Base-by-base conservation (phyloP, 2,888 invertebrate species). In the Alentia gelatinosa region DNA sequence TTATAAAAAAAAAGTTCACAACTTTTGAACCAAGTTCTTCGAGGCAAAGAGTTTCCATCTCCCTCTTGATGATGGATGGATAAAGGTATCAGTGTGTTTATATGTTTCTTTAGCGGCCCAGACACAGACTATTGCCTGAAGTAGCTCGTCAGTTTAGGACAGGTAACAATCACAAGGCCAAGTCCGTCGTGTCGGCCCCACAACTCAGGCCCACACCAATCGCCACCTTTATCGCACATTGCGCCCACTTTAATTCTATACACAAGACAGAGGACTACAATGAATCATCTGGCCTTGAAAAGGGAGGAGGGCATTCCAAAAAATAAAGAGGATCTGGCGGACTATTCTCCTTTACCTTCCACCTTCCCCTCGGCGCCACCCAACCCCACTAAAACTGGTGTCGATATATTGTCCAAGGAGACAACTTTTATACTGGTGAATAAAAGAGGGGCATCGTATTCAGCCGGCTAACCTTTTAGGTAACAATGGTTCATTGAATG, bases 401-500 rank as follows among this genome's bases (percentile, higher is more conserved):
- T 56, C 19, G 56, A 56, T 56, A 56, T 56, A 56, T 56, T 56
- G 56, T 56, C 56, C 56, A n/a, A 19, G 56, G 56, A 56, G 56
- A 56, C 56, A 56, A 56, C 56, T 56, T 56, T 56, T 56, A 56
- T 56, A n/a, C 56, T 19, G 19, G 23, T n/a, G 23, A 19, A 56
- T n/a, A 56, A 56, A 56, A 56, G 56, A n/a, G 56, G 56, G 56
- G 56, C 56, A 56, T 56, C 56, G 56, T n/a, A 56, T 56, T 56
- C n/a, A n/a, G 56, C 35, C 75, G 37, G 75, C 26, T 75, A 75
- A 75, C 75, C 75, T 75, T 75, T 75, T 75, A 75, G 35, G 19
- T 37, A 75, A 75, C 75, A 75, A 75, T 75, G 75, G 75, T 35
- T 75, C 35, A 75, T 75, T 75, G 75, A 75, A 75, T 75, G 75